Percentiles rank a stretch among this genome's conserved stretches.
Conservation (phyloP, 2,888 invertebrate species). For the Drosophila melanosoma region DNA sequence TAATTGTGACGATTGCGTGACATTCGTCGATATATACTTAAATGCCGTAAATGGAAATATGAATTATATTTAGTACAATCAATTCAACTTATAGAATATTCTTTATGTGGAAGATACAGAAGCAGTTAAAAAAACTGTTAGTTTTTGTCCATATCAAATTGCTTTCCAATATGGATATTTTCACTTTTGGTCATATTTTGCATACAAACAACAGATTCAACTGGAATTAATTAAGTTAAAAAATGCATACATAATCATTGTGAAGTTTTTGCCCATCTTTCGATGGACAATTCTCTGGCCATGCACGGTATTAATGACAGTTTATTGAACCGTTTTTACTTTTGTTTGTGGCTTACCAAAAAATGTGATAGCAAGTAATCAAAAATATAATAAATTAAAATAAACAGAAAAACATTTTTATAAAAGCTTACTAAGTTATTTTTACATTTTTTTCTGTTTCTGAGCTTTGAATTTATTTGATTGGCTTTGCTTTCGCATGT, state of each 20-base stretch:
- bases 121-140: background rate
- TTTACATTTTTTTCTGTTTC: constrained; percentile 30
- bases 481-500: constrained; percentile 44
- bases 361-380: constrained; percentile 18
- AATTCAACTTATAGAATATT: background rate
- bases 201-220: background rate
- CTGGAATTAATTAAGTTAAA: background rate
- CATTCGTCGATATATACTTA: constrained; percentile 3
- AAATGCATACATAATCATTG: background rate
- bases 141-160: background rate
- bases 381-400: constrained; percentile 3
- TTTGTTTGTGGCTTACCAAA: constrained; percentile 28
- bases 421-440: constrained; percentile 46
- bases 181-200: background rate
- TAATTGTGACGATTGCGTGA: constrained; percentile 1
- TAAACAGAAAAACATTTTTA: background rate
- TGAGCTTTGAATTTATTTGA: constrained; percentile 54
- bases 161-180: background rate
- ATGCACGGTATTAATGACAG: constrained; percentile 11
- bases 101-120: background rate
- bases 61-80: background rate
- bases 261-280: constrained; percentile 7
- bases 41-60: background rate
- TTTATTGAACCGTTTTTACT: constrained; percentile 15
- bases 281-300: constrained; percentile 6